A percentile compares a stretch with the other conserved stretches of the same genome.
Conservation (phyloP, 2,797 vertebrate species). For the Carcharodon carcharias region DNA sequence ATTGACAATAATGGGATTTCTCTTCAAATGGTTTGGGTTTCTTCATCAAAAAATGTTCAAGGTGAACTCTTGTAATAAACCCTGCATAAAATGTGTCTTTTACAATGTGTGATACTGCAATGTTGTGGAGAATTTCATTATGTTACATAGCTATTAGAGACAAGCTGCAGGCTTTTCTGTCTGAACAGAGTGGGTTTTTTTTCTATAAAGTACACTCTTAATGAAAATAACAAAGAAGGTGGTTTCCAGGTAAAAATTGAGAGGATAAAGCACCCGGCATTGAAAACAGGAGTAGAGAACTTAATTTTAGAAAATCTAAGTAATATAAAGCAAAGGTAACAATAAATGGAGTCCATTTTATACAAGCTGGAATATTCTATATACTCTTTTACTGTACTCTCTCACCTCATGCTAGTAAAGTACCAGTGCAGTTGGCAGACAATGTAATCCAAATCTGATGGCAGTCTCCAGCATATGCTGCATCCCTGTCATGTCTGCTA, state of each 20-base stretch:
- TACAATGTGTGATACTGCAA: not conserved
- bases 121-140: not conserved
- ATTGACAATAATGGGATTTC: not conserved
- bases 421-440: not conserved
- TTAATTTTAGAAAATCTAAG: not conserved
- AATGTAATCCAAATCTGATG: conserved; percentile 15
- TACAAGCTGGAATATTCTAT: not conserved
- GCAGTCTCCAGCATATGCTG: not conserved
- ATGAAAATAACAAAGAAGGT: not conserved
- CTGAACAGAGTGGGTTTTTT: not conserved
- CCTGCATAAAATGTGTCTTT: not conserved
- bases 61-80: not conserved
- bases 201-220: not conserved
- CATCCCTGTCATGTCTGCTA: not conserved
- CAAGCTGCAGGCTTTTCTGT: not conserved
- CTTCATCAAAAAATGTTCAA: not conserved
- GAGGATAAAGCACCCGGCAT: not conserved
- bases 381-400: not conserved
- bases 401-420: not conserved
- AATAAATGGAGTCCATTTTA: not conserved
- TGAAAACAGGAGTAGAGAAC: not conserved
- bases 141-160: not conserved
- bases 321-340: not conserved
- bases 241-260: not conserved
- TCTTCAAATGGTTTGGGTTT: not conserved